Conservation (phyloP, 2,888 invertebrate genomes). For the Creontiades dilutus region DNA sequence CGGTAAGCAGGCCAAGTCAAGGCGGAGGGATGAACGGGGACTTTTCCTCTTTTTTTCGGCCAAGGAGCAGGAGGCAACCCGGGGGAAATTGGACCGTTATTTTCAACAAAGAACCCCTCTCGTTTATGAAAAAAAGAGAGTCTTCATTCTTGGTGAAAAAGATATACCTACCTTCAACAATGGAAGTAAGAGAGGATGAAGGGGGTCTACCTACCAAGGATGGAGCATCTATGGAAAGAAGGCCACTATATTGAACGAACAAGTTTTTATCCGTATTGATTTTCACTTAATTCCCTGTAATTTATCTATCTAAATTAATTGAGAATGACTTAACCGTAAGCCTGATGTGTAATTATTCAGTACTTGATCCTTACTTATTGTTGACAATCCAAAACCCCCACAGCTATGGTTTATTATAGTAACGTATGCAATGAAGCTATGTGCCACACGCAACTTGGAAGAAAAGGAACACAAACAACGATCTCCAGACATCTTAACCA, state of each 20-base stretch:
- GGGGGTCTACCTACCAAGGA: neutral
- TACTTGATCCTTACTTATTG: no score
- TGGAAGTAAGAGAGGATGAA: neutral
- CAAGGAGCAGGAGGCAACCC: neutral
- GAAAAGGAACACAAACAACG: no score
- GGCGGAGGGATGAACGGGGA: neutral
- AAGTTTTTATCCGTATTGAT: neutral
- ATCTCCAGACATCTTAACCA: no score
- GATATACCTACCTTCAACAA: neutral
- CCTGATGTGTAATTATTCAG: no score
- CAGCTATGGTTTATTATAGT: no score
- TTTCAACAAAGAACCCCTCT: neutral
- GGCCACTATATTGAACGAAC: neutral
- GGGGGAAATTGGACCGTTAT: slow-evolving; percentile 24
- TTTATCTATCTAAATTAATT: no score
- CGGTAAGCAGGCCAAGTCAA: neutral
- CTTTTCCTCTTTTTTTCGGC: neutral
- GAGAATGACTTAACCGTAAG: no score
- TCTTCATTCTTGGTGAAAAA: neutral
- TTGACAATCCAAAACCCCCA: no score
- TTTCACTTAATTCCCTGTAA: neutral
- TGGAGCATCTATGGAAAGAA: neutral
- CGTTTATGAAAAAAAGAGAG: neutral
- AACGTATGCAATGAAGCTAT: no score
- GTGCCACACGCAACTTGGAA: no score